Conservation (phyloP, 1,140 invertebrate species). For the Pogonomyrmex barbatus region DNA sequence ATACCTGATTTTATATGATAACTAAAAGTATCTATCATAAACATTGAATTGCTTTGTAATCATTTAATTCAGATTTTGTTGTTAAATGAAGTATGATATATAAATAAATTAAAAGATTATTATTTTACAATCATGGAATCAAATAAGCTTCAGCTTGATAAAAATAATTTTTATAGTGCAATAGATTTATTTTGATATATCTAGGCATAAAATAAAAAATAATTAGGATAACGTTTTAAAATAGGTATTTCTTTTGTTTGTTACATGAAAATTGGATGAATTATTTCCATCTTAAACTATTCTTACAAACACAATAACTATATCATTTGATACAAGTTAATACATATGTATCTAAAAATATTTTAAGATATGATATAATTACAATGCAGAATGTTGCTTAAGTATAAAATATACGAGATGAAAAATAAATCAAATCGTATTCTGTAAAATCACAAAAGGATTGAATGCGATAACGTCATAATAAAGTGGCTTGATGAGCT, state of each 20-base stretch:
- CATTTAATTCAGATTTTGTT: not conserved
- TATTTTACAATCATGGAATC: not conserved
- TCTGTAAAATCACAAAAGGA: slow-evolving; percentile 34
- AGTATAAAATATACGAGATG: not conserved
- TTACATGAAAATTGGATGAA: not conserved
- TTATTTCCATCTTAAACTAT: not conserved
- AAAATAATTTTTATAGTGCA: not conserved
- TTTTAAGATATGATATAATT: slow-evolving; percentile 27
- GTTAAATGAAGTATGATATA: not conserved
- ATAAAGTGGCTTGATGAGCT: slow-evolving; percentile 43
- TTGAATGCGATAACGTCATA: slow-evolving; percentile 46
- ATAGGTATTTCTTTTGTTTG: not conserved
- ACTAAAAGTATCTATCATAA: not conserved
- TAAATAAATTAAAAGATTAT: not conserved
- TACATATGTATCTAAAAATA: not conserved
- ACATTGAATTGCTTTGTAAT: not conserved
- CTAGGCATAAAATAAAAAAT: not conserved
- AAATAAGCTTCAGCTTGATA: not conserved
- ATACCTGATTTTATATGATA: not conserved
- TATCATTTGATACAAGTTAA: not conserved
- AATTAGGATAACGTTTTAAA: slow-evolving; percentile 3
- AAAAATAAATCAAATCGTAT: not conserved
- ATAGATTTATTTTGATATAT: not conserved
- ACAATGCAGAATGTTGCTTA: not conserved
- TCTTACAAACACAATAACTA: not conserved